These are phyloP conservation scores for Hirtodrosophila confusa DNA, from an alignment of 2,888 invertebrate genomes.

Conservation along the genomic window DNA sequence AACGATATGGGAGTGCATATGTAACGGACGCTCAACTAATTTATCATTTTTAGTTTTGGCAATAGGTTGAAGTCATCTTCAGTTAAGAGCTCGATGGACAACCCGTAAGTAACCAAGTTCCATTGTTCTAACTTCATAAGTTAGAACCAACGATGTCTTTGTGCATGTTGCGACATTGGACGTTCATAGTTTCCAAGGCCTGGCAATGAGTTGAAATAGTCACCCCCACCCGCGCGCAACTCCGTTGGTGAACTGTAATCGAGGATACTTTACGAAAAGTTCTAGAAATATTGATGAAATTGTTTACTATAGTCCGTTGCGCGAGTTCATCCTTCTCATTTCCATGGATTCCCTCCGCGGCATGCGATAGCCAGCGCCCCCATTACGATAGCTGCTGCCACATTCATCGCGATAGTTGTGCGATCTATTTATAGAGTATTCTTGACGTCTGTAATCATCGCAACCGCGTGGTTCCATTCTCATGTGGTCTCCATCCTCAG, in stretches of 20 bases:
- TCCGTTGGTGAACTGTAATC: background rate
- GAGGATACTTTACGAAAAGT: no score
- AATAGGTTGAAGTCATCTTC: no score
- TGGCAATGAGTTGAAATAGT: slow-evolving; percentile 3
- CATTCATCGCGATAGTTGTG: no score
- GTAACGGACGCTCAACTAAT: no score
- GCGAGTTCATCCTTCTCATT: background rate
- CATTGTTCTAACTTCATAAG: no score
- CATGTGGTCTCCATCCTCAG: slow-evolving; percentile 15
- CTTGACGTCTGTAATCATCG: slow-evolving; percentile 2
- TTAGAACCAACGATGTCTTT: background rate
- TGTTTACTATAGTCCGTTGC: slow-evolving; percentile 17
- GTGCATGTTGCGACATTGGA: background rate
- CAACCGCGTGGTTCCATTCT: slow-evolving; percentile 4
- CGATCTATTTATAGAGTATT: background rate
- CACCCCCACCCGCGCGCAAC: slow-evolving; percentile 5
- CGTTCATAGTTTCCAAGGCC: background rate
- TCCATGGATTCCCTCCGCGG: background rate
- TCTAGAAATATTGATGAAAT: background rate
- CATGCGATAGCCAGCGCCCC: background rate
- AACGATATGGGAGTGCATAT: no score
- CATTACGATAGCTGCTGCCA: background rate
- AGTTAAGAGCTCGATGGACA: no score
- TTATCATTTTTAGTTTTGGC: no score
- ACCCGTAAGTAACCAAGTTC: no score